These are phyloP conservation scores for Pelmatolapia mariae DNA, from an alignment of 2,113 vertebrate species.

Conservation along the genomic window DNA sequence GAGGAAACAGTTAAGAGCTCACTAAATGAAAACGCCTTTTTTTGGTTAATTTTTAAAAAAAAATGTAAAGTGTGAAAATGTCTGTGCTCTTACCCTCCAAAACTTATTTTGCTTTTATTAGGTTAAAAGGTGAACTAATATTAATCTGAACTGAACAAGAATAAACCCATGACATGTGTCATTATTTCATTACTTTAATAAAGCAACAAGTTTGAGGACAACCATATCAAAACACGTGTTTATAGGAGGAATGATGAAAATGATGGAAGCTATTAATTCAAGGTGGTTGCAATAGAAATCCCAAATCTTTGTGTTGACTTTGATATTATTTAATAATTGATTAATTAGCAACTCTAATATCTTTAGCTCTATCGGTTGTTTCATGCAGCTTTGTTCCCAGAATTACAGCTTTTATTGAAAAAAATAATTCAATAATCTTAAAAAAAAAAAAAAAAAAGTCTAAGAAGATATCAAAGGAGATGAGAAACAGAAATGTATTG, in stretches of 20 bases:
- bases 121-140: neutral
- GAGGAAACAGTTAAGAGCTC: neutral
- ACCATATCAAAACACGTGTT: neutral
- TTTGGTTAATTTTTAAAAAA: neutral
- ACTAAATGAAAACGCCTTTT: neutral
- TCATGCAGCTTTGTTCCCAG: neutral
- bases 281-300: neutral
- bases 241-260: neutral
- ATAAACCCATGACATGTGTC: neutral
- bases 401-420: rapidly evolving
- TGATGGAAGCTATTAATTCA: neutral
- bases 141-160: neutral
- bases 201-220: neutral
- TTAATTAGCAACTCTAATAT: neutral
- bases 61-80: neutral
- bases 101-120: neutral
- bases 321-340: neutral
- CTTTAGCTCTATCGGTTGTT: rapidly evolving
- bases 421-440: neutral
- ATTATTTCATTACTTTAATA: neutral
- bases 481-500: neutral
- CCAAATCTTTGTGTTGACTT: neutral
- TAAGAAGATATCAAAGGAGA: neutral
- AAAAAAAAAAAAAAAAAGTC: neutral
- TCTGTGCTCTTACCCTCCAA: neutral